A percentile compares a stretch with the other conserved stretches of the same genome.
Evolutionary conservation across 1,140 invertebrate genomes (phyloP).

Genomic region (Mercenaria mercenaria): DNA sequence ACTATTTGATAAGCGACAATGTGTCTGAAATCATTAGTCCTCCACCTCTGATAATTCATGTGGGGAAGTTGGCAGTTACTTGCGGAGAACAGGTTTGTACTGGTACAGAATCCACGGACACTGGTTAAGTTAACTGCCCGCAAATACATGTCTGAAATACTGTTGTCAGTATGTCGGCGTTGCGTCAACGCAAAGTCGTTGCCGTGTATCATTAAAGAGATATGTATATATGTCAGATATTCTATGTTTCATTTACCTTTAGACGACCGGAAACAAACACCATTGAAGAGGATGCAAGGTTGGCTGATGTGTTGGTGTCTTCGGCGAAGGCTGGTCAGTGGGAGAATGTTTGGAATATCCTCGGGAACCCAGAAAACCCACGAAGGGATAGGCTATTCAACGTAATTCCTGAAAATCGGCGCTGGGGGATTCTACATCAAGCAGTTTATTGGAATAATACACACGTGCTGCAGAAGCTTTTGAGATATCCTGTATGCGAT

Average conservation of each 20-base stretch:
- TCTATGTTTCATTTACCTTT: background rate
- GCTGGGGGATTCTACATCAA: slow-evolving; percentile 57
- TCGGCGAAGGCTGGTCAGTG: slow-evolving; percentile 15
- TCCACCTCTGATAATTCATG: too few species aligned
- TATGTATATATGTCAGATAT: background rate
- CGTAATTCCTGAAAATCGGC: slow-evolving; percentile 50
- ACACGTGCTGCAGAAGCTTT: background rate
- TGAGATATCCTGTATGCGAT: slow-evolving; percentile 22
- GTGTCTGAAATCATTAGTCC: too few species aligned
- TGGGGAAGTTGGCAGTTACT: too few species aligned
- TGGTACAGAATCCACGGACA: too few species aligned
- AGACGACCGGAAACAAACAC: background rate
- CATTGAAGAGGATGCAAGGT: slow-evolving; percentile 2
- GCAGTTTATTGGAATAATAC: slow-evolving; percentile 33
- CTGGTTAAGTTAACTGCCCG: too few species aligned
- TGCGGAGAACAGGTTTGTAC: too few species aligned
- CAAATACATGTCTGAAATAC: too few species aligned
- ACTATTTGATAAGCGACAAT: too few species aligned
- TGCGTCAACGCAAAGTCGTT: background rate
- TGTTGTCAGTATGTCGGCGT: too few species aligned
- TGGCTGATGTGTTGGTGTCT: background rate
- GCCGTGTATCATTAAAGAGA: too few species aligned
- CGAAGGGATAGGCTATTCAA: background rate
- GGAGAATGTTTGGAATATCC: slow-evolving; percentile 17
- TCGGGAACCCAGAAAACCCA: slow-evolving; percentile 1